phyloP scores from a whole-genome alignment of 2,113 vertebrate species.

The Corythornis cristatus region DNA sequence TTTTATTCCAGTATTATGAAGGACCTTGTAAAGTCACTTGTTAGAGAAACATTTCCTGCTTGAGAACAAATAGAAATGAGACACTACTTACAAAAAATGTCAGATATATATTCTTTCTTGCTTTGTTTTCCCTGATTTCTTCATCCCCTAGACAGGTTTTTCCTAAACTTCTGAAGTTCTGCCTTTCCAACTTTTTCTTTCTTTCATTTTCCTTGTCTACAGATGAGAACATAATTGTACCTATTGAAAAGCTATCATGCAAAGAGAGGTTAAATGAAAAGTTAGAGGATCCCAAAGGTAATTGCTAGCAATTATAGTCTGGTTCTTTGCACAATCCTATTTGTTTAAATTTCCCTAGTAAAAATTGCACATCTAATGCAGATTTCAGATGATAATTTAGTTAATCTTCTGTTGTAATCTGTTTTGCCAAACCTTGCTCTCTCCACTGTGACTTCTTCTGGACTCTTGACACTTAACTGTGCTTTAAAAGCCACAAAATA shows the following conservation, averaged over 20 bases:
- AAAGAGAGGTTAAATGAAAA: slow-evolving; percentile 85
- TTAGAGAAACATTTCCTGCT: neutral
- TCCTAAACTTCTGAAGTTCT: slow-evolving; percentile 11
- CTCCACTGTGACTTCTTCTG: neutral
- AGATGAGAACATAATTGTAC: slow-evolving; percentile 84
- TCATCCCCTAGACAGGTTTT: neutral
- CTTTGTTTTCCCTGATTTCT: slow-evolving; percentile 2
- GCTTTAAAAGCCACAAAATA: neutral
- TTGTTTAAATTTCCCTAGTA: neutral
- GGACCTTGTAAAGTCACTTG: neutral
- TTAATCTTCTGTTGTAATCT: neutral
- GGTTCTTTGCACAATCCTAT: neutral
- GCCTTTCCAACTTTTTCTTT: slow-evolving; percentile 46
- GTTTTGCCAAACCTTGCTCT: neutral
- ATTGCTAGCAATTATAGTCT: slow-evolving; percentile 7
- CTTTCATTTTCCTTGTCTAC: slow-evolving; percentile 52
- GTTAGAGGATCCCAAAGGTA: slow-evolving; percentile 87
- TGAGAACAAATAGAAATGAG: neutral
- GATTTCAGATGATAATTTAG: neutral
- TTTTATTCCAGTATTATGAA: neutral
- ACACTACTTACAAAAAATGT: neutral
- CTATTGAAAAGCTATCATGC: slow-evolving; percentile 81
- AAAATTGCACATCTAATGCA: neutral
- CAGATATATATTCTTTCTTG: neutral
- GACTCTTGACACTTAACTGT: neutral